These are phyloP conservation scores for Micromussa lordhowensis DNA, from an alignment of 92 coral and sea anemone species.

Conservation along the genomic window DNA sequence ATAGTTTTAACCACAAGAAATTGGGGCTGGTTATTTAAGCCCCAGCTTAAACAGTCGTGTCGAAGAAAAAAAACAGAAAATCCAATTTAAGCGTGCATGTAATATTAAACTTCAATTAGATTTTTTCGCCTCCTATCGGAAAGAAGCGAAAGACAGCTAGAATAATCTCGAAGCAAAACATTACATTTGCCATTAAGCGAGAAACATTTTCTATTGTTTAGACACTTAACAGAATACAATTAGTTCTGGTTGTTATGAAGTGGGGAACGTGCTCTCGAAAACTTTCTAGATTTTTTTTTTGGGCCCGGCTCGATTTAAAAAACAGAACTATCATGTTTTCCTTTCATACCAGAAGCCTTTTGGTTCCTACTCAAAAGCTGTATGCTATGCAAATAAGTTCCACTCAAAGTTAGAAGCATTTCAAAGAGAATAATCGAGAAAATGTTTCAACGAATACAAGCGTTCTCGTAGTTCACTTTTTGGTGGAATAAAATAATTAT, in stretches of 20 bases:
- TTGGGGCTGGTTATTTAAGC: too few relatives aligned
- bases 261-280: background rate
- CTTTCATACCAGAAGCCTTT: background rate
- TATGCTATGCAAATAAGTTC: background rate
- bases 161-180: background rate
- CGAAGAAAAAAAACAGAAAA: too few relatives aligned
- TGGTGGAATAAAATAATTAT: background rate
- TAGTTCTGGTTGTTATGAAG: slow-evolving; percentile 3
- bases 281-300: background rate
- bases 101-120: too few relatives aligned
- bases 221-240: background rate
- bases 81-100: too few relatives aligned
- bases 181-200: background rate
- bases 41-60: too few relatives aligned
- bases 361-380: background rate
- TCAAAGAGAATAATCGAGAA: slow-evolving; percentile 6
- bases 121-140: background rate
- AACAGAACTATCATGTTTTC: background rate
- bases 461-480: background rate
- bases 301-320: background rate
- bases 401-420: background rate
- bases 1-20: too few relatives aligned
- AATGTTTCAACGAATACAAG: background rate
- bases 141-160: background rate
- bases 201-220: background rate